Evolutionary conservation across 1,140 invertebrate species (phyloP), one percentile per base, ranked within the genome.

Genomic region (Meloidogyne floridensis): DNA sequence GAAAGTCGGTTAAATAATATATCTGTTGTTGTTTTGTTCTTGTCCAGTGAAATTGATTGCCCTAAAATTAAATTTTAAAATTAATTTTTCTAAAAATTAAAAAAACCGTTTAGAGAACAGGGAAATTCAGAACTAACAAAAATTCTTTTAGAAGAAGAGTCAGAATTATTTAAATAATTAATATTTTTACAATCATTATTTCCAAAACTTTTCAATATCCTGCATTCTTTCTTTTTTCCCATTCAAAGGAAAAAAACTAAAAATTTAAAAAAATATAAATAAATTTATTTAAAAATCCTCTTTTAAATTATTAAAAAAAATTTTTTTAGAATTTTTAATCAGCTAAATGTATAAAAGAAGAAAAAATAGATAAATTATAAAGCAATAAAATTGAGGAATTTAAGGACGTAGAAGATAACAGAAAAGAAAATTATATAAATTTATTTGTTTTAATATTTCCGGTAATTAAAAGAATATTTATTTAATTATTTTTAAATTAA

Each of bases 71-170:
- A 4, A n/a, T 6, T n/a, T n/a, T 65, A 65, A 65, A 65, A 13
- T n/a, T 65, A 65, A 65, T n/a, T n/a, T n/a, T n/a, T 18, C 15
- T 65, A 65, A 65, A 65, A 59, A 47, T 47, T 47, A 47, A 47
- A 59, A 15, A 59, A 65, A 65, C 59, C 59, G 59, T 65, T n/a
- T 3, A 65, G 15, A 65, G 59, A 65, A n/a, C 59, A 65, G n/a
- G 59, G 59, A 65, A 65, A 65, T 65, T 65, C 59, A 65, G 59
- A 65, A n/a, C 59, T 65, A 65, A 65, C 4, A 65, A 65, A n/a
- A 11, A n/a, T 65, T 65, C n/a, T 65, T n/a, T 18, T 65, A n/a
- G n/a, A 59, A 15, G 56, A 65, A 18, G 59, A 6, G 10, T 65
- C 7, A n/a, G 15, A 65, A 65, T n/a, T 8, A 65, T n/a, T 65